A percentile compares a stretch with the other conserved stretches of the same genome.
Conservation (phyloP, 30 jellyfish, hydroid and myxozoan species). For the Sanderia malayensis region DNA sequence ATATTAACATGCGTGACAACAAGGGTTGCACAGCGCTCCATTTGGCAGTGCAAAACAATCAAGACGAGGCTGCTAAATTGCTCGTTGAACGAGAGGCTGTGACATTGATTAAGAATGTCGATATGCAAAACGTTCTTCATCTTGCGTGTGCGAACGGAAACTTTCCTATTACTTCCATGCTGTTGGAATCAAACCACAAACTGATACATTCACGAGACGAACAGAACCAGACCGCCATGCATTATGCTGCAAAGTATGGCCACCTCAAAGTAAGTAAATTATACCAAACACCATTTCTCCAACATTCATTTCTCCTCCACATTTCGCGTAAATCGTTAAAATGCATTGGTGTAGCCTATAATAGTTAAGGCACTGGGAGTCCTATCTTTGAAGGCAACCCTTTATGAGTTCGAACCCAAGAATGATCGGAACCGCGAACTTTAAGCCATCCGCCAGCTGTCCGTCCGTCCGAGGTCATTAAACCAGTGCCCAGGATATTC, state of each 20-base stretch:
- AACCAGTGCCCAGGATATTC: too few relatives aligned
- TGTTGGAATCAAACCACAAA: slow-evolving; percentile 7
- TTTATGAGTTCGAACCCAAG: too few relatives aligned
- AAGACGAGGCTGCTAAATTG: background rate
- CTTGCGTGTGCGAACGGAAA: slow-evolving; percentile 39
- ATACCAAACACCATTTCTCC: too few relatives aligned
- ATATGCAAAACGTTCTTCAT: slow-evolving; percentile 19
- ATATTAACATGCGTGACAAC: slow-evolving; percentile 25
- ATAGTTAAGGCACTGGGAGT: too few relatives aligned
- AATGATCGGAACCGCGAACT: too few relatives aligned
- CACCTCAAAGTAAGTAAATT: slow-evolving; percentile 17
- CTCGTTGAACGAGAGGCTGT: slow-evolving; percentile 23
- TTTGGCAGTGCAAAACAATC: slow-evolving; percentile 15
- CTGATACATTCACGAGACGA: slow-evolving; percentile 20
- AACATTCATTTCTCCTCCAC: too few relatives aligned
- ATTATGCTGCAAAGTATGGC: slow-evolving; percentile 35
- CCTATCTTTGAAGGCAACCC: too few relatives aligned
- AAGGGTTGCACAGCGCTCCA: slow-evolving; percentile 31
- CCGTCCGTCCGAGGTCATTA: too few relatives aligned
- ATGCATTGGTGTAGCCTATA: too few relatives aligned
- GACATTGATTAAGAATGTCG: background rate
- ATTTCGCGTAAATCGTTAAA: too few relatives aligned
- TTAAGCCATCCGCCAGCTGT: too few relatives aligned
- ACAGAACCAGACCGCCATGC: slow-evolving; percentile 34
- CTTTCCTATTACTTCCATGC: slow-evolving; percentile 16